phyloP scores from a whole-genome alignment of 2,797 vertebrate genomes.

The Tragelaphus eurycerus region DNA sequence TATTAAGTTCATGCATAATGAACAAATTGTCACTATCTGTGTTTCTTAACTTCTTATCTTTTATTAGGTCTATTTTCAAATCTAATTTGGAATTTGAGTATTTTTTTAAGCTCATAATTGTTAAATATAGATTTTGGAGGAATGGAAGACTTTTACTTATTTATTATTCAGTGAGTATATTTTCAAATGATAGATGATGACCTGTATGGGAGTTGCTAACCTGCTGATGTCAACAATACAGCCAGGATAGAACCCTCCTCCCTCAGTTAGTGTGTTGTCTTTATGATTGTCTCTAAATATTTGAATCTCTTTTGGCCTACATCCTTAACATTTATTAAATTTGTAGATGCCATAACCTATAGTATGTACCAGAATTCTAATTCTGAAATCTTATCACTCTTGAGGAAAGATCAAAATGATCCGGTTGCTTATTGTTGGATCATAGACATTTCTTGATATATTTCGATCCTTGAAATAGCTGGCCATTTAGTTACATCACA shows the following conservation, averaged over 20 bases:
- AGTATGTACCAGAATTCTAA: neutral
- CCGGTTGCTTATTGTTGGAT: neutral
- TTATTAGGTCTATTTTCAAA: neutral
- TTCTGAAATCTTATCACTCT: slow-evolving; percentile 12
- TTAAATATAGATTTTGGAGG: neutral
- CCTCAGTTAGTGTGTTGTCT: neutral
- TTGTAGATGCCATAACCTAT: neutral
- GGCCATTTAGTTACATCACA: neutral
- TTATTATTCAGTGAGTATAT: neutral
- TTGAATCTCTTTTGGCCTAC: neutral
- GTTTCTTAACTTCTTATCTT: neutral
- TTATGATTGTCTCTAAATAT: neutral
- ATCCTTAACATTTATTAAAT: neutral
- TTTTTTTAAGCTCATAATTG: neutral
- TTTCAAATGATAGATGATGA: neutral
- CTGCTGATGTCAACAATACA: neutral
- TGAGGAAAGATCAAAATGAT: neutral
- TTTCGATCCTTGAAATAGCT: neutral
- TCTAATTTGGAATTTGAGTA: neutral
- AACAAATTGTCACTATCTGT: neutral
- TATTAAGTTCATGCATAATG: neutral
- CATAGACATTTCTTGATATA: neutral
- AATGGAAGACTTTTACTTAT: neutral
- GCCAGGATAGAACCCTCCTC: neutral
- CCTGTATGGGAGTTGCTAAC: neutral